Evolutionary conservation across 2,113 vertebrate species (phyloP).

Genomic region (Lasiurus cinereus): DNA sequence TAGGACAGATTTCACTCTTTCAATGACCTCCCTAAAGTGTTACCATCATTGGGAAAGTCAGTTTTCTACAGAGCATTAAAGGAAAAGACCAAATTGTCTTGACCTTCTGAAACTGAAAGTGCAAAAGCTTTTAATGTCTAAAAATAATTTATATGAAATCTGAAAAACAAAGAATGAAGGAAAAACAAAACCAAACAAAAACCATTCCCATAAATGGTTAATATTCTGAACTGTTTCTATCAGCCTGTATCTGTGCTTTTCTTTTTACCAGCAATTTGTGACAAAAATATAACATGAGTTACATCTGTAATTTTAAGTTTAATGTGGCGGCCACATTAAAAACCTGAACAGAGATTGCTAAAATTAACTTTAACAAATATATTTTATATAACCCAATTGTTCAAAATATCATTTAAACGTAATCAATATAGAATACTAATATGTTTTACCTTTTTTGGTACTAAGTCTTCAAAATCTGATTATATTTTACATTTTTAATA

Average conservation of each 20-base stretch:
- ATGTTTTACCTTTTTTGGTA: conserved; percentile 24
- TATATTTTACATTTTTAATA: conserved; percentile 3
- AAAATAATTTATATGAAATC: conserved; percentile 55
- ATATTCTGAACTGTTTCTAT: conserved; percentile 16
- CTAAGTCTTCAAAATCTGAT: conserved; percentile 33
- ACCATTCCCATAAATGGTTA: neutral
- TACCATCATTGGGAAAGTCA: neutral
- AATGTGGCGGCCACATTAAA: neutral
- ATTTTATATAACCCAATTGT: neutral
- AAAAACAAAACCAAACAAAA: conserved; percentile 51
- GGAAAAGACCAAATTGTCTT: conserved; percentile 49
- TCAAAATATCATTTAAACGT: conserved; percentile 47
- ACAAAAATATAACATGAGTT: neutral
- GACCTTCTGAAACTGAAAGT: conserved; percentile 48
- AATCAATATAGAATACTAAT: neutral
- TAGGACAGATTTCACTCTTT: conserved; percentile 43
- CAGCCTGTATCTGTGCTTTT: neutral
- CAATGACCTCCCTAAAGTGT: conserved; percentile 28
- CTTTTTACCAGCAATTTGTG: neutral
- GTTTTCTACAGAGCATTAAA: neutral
- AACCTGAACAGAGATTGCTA: neutral
- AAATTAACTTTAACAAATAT: conserved; percentile 14
- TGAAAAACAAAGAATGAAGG: conserved; percentile 25
- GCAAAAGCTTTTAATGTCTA: conserved; percentile 20
- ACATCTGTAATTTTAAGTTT: conserved; percentile 10